Base-by-base conservation (phyloP, 2,113 vertebrate species). In the Aix galericulata region DNA sequence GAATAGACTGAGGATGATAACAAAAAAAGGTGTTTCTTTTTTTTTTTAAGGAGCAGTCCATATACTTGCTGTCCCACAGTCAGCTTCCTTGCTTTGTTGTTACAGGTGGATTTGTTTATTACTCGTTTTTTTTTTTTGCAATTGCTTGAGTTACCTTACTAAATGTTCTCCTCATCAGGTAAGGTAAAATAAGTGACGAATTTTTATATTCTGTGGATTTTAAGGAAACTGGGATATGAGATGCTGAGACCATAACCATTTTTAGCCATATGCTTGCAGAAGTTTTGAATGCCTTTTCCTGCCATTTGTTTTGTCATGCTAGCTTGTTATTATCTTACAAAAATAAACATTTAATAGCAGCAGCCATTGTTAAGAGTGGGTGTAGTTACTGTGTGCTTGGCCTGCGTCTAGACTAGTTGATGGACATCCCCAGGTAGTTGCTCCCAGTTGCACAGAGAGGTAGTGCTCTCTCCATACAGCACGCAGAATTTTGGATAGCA, bases 231-330 rank as follows among this genome's bases (percentile, higher is more conserved):
- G 4, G 75, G 66, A 26, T 13, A 40, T 18, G 23, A 83, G 20
- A 66, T 88, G 31, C 20, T 81, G 86, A 59, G 78, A 11, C 6
- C 32, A 11, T 46, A 75, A 50, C 38, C 4, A 11, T 71, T 92
- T 92, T 94, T 88, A 86, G 42, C 46, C 7, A 6, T 42, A 34
- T 38, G 20, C 48, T 78, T 22, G 38, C 44, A 76, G 38, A 81
- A 68, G 17, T 60, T 84, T 92, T 92, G 69, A 91, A 89, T 81
- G 48, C 42, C 56, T 93, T 95, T 95, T 94, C 77, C 53, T 88
- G 80, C 27, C 4, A 11, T 26, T 86, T 94, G 72, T 86, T 89
- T 68, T 68, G 36, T 78, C 25, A 34, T 81, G 29, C n/a, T 86
- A 67, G 12, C n/a, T 82, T 53, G 56, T 42, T 50, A 58, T 42